Evolutionary conservation across 2,113 vertebrate genomes (phyloP), one percentile per base, ranked within the genome.

Genomic region (Triplophysa siluroides): DNA sequence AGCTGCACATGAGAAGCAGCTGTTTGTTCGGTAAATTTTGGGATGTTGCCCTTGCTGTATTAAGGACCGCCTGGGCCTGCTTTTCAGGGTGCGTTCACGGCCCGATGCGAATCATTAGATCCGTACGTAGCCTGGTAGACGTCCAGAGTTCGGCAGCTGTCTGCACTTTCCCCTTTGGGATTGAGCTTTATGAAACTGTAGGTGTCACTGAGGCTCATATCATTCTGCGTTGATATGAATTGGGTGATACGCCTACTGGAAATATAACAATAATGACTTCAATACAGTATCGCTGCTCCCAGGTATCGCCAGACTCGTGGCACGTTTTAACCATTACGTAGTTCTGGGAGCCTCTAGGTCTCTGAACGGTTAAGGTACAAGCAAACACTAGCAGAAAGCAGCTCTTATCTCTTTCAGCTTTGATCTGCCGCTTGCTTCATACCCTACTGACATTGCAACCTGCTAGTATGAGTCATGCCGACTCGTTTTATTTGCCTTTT

Each of bases 1-100:
- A 77, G 45, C 26, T 33, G 19, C 24, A 38, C 45, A 66, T 77
- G 75, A 54, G 64, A 77, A 77, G 62, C 75, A 77, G 43, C 73
- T 76, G 73, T 76, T 64, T 50, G 60, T 65, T 76, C 23, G 8
- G 74, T 23, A 66, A 77, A 77, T 45, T 52, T 77, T 33, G 61
- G 62, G 62, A 65, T 33, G 43, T 74, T 65, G 18, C 26, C 61
- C 45, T 21, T 65, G 38, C 56, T 50, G 41, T 21, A 66, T 62
- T 65, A 19, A 77, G 16, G 21, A 65, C 65, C 33, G 65, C 21
- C 18, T 54, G 52, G 14, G 9, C 56, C 2, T 7, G 18, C 41
- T 52, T 29, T 23, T 19, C 19, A 78, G 50, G 33, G 70, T 38
- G 61, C 33, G 19, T 54, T 58, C 8, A 38, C 0, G 38, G 38